phyloP scores from a whole-genome alignment of 2,797 vertebrate genomes.

The Ciconia nigra region DNA sequence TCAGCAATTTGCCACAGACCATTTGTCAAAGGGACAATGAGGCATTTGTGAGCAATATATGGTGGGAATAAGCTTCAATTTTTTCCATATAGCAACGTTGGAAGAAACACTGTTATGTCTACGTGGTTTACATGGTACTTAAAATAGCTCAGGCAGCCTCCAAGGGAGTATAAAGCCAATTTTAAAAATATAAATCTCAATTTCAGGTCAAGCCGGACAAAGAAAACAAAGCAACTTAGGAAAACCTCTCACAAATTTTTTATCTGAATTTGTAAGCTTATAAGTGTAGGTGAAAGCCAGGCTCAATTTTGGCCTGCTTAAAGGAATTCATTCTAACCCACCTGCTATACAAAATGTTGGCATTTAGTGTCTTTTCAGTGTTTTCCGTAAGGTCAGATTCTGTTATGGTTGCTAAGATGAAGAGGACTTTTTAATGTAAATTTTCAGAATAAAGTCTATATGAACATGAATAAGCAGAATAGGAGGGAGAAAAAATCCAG shows the following conservation, averaged over 20 bases:
- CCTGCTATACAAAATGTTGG: fast-evolving
- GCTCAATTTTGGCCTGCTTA: not conserved
- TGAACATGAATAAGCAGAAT: not conserved
- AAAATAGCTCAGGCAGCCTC: slow-evolving; percentile 48
- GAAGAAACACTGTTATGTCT: slow-evolving; percentile 10
- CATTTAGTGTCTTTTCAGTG: not conserved
- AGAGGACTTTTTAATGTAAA: not conserved
- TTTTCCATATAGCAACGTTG: slow-evolving; percentile 47
- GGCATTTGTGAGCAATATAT: slow-evolving; percentile 52
- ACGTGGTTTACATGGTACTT: slow-evolving; percentile 20
- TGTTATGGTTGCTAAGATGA: not conserved
- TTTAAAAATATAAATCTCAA: slow-evolving; percentile 35
- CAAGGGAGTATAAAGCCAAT: not conserved
- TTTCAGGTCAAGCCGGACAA: slow-evolving; percentile 42
- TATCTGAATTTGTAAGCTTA: not conserved
- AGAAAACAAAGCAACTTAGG: slow-evolving; percentile 21
- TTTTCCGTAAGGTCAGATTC: not conserved
- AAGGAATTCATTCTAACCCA: not conserved
- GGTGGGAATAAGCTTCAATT: slow-evolving; percentile 38
- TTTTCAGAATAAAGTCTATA: not conserved
- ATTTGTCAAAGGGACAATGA: slow-evolving; percentile 70
- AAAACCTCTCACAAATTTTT: not conserved
- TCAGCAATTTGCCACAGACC: slow-evolving; percentile 68
- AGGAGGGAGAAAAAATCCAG: not conserved
- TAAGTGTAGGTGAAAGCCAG: not conserved